Evolutionary conservation across 2,888 invertebrate genomes (phyloP).

Genomic region (Microplitis deprimator): DNA sequence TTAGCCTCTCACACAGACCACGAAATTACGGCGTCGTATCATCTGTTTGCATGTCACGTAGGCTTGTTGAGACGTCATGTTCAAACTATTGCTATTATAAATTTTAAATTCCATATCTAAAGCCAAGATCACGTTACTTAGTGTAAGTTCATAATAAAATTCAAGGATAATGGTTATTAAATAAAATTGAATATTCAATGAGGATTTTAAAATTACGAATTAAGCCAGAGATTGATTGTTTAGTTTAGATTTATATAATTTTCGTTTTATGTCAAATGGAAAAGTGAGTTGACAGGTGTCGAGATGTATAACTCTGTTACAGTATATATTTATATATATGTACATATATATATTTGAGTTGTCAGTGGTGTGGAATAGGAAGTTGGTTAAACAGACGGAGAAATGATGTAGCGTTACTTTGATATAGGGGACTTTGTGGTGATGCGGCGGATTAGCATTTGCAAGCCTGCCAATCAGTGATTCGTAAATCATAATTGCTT

Average conservation of each 20-base stretch:
- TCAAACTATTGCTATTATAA: neutral
- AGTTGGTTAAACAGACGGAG: neutral
- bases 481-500: neutral
- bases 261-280: neutral
- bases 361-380: neutral
- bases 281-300: neutral
- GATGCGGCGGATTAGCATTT: neutral
- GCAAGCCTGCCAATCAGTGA: neutral
- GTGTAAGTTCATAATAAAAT: neutral
- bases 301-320: neutral
- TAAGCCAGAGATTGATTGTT: neutral
- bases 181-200: neutral
- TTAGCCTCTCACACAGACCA: conserved; percentile 28
- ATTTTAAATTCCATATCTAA: neutral
- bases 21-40: conserved; percentile 34
- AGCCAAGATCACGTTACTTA: neutral
- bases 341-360: neutral
- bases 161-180: neutral
- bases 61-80: conserved; percentile 12
- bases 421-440: neutral
- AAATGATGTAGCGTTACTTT: neutral
- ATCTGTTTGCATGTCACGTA: conserved; percentile 33
- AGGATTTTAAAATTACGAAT: neutral
- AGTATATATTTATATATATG: neutral
- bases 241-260: neutral